These are phyloP conservation scores for Lineus longissimus DNA, from an alignment of 1,140 invertebrate genomes.

Conservation along the genomic window DNA sequence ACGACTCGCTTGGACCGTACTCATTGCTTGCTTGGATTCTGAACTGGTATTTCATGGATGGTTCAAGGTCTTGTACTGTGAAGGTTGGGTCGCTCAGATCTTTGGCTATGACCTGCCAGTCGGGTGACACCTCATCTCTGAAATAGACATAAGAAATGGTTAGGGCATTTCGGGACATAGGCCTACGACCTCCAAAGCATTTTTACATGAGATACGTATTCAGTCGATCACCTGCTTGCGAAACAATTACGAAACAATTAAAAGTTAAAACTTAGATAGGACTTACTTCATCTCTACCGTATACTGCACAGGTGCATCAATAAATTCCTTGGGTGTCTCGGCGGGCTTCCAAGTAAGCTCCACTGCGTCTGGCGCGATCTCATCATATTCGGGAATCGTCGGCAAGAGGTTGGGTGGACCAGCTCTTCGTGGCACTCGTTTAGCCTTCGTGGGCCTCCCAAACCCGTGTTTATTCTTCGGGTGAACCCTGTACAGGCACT, in stretches of 20 bases:
- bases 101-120: constrained; percentile 37
- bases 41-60: constrained; percentile 87
- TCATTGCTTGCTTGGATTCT: constrained; percentile 95
- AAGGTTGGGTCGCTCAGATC: constrained; percentile 23
- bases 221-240: no score
- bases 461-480: no score
- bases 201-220: no score
- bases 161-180: no score
- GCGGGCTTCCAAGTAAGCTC: constrained; percentile 38
- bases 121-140: constrained; percentile 31
- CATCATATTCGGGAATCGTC: constrained; percentile 36
- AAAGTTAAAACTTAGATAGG: no score
- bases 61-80: constrained; percentile 35
- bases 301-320: constrained; percentile 33
- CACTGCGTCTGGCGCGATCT: constrained; percentile 25
- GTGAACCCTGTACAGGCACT: no score
- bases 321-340: constrained; percentile 29
- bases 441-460: no score
- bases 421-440: no score
- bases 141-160: constrained; percentile 1
- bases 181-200: no score
- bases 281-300: constrained; percentile 26
- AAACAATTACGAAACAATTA: no score
- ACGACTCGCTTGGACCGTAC: constrained; percentile 87
- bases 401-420: constrained; percentile 37